Evolutionary conservation across 37 sponge, comb jelly and placozoan genomes (phyloP).

Genomic region (Theonella swinhoei): DNA sequence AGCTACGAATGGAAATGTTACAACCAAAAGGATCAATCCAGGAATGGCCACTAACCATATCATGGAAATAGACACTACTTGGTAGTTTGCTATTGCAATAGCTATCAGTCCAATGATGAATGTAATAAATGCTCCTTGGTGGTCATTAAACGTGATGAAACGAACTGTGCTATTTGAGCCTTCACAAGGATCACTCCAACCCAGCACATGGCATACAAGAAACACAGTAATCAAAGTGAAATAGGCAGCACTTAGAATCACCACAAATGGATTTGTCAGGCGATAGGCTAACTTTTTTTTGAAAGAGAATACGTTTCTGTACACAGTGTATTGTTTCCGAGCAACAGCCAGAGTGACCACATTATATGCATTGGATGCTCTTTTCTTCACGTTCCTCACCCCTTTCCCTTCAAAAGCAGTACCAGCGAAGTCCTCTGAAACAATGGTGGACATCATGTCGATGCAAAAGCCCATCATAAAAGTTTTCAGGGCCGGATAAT

Average conservation of each 20-base stretch:
- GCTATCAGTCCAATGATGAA: neutral
- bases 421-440: neutral
- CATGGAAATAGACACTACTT: neutral
- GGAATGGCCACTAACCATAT: neutral
- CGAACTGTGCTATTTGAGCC: neutral
- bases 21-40: neutral
- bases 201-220: neutral
- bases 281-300: neutral
- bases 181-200: neutral
- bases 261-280: neutral
- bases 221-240: neutral
- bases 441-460: constrained; percentile 3
- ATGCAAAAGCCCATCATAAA: constrained; percentile 22
- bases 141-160: neutral
- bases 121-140: neutral
- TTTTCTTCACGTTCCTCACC: neutral
- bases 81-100: constrained; percentile 1
- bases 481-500: constrained; percentile 10
- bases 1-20: neutral
- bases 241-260: neutral
- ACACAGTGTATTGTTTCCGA: neutral
- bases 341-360: neutral
- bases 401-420: neutral
- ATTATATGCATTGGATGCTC: neutral
- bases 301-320: neutral